These are phyloP conservation scores for Ibycter americanus DNA, from an alignment of 2,797 vertebrate genomes.

Conservation along the genomic window DNA sequence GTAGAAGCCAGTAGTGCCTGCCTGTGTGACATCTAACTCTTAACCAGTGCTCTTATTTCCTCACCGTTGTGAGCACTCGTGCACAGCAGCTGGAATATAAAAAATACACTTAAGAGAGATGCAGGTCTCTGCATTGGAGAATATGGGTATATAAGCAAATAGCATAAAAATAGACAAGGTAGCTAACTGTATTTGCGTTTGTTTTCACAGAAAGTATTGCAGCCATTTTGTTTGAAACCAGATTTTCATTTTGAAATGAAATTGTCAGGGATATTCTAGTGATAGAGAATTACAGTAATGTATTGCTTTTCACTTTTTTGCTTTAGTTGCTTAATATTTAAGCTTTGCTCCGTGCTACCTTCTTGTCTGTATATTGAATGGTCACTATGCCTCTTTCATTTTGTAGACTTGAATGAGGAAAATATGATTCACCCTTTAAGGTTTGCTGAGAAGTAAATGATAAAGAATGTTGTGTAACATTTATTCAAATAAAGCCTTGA, in stretches of 20 bases:
- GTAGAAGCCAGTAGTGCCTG: constrained; percentile 61
- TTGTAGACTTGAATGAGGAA: constrained; percentile 81
- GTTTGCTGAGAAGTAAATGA: constrained; percentile 81
- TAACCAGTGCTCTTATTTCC: constrained; percentile 16
- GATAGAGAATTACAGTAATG: constrained; percentile 71
- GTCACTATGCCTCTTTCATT: constrained; percentile 79
- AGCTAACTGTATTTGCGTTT: constrained; percentile 55
- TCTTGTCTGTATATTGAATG: constrained; percentile 78
- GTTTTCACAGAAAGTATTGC: constrained; percentile 60
- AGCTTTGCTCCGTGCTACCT: constrained; percentile 80
- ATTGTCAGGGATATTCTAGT: constrained; percentile 78
- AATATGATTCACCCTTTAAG: constrained; percentile 76
- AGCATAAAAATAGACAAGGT: constrained; percentile 50
- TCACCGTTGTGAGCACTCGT: constrained; percentile 15
- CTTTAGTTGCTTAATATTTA: constrained; percentile 88
- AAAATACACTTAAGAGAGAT: constrained; percentile 15
- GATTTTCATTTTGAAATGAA: constrained; percentile 73
- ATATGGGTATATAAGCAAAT: constrained; percentile 63
- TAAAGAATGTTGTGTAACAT: constrained; percentile 82
- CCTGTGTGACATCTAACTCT: constrained; percentile 35
- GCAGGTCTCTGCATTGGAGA: constrained; percentile 61
- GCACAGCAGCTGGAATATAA: constrained; percentile 42
- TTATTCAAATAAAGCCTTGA: constrained; percentile 83
- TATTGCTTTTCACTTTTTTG: constrained; percentile 79
- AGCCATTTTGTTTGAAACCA: constrained; percentile 69